Evolutionary conservation across 2,888 invertebrate genomes (phyloP).

Genomic region (Chymomyza amoena): DNA sequence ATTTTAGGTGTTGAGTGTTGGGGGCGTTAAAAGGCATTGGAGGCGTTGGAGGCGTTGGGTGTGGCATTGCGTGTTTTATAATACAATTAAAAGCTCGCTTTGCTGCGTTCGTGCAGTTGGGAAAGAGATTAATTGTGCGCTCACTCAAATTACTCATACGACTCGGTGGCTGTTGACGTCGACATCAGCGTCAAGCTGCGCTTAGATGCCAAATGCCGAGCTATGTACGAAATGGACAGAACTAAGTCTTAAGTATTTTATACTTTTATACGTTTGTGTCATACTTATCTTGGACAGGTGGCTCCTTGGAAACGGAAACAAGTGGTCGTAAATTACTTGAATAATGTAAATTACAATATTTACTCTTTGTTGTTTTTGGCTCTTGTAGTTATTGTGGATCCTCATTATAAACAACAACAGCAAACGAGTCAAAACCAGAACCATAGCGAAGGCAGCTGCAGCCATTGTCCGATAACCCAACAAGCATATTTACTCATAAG

Average conservation of each 20-base stretch:
- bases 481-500: not conserved
- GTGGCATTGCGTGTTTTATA: slow-evolving; percentile 49
- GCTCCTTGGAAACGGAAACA: slow-evolving; percentile 43
- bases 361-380: slow-evolving; percentile 45
- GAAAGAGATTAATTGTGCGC: slow-evolving; percentile 58
- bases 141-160: slow-evolving; percentile 65
- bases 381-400: slow-evolving; percentile 10
- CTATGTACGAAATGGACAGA: slow-evolving; percentile 5
- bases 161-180: slow-evolving; percentile 28
- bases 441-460: not conserved
- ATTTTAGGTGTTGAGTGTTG: not conserved
- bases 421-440: too few species aligned
- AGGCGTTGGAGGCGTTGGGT: not conserved
- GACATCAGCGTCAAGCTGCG: not conserved
- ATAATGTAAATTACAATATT: slow-evolving; percentile 71
- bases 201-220: slow-evolving; percentile 10
- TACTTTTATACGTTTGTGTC: slow-evolving; percentile 14
- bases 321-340: slow-evolving; percentile 63
- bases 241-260: slow-evolving; percentile 28
- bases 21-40: too few species aligned
- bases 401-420: not conserved
- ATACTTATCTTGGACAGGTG: slow-evolving; percentile 26
- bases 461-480: not conserved
- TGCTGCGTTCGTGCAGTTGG: slow-evolving; percentile 17
- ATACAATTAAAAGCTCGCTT: slow-evolving; percentile 57